Conservation (phyloP, 2,888 invertebrate genomes). For the Oxycera nigricornis region DNA sequence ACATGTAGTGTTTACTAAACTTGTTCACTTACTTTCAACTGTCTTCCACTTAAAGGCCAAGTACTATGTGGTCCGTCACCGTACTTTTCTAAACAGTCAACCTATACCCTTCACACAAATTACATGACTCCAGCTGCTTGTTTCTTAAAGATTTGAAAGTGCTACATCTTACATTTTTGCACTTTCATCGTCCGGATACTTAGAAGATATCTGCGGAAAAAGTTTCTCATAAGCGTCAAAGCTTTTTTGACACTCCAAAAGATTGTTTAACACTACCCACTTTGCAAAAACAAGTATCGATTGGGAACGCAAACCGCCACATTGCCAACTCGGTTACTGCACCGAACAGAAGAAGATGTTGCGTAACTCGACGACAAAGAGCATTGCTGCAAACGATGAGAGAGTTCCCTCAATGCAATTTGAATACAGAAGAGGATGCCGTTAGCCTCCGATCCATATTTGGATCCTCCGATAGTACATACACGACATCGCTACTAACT, state of each 20-base stretch:
- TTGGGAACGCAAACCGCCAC: neutral
- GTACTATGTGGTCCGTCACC: no score
- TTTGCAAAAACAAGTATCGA: neutral
- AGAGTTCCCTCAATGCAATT: slow-evolving; percentile 9
- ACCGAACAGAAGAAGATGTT: neutral
- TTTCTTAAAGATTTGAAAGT: no score
- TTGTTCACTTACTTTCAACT: no score
- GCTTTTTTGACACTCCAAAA: neutral
- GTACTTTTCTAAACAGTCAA: no score
- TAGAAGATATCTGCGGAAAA: no score
- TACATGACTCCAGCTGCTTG: no score
- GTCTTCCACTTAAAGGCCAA: no score
- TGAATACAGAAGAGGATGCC: neutral
- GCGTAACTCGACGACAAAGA: slow-evolving; percentile 8
- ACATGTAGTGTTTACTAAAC: no score
- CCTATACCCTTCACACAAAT: no score
- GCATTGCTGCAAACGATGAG: slow-evolving; percentile 13
- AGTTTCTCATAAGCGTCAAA: neutral
- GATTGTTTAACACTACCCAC: neutral
- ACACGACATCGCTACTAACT: neutral
- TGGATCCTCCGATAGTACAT: neutral
- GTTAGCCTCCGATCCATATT: slow-evolving; percentile 3
- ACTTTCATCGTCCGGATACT: no score
- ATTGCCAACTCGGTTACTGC: neutral
- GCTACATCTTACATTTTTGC: no score